phyloP scores from a whole-genome alignment of 2,797 vertebrate genomes.

The Diceros bicornis region DNA sequence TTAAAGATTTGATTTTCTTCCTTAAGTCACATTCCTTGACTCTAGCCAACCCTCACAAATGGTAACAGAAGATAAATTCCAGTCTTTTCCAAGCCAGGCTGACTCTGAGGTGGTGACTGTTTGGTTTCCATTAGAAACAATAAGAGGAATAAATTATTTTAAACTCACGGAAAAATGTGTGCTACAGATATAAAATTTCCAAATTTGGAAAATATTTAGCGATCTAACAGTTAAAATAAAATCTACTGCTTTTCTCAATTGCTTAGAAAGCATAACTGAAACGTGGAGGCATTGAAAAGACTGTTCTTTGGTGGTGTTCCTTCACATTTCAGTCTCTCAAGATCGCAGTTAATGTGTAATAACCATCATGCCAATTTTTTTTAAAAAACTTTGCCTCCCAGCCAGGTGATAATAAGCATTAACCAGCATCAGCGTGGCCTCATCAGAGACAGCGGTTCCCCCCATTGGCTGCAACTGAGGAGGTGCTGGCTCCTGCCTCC shows the following conservation, averaged over 20 bases:
- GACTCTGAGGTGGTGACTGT: conserved; percentile 26
- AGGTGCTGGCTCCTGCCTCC: background rate
- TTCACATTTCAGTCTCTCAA: background rate
- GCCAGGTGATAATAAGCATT: background rate
- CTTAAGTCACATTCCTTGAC: conserved; percentile 50
- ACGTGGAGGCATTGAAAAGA: background rate
- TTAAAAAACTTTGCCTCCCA: background rate
- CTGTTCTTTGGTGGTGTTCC: background rate
- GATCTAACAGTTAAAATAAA: conserved; percentile 37
- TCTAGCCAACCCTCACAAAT: conserved; percentile 43
- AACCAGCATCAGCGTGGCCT: background rate
- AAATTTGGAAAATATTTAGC: conserved; percentile 58
- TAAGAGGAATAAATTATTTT: conserved; percentile 72
- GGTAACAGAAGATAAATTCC: conserved; percentile 57
- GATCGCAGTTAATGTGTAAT: background rate
- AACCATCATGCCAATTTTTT: background rate
- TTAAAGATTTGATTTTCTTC: conserved; percentile 56
- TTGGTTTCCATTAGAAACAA: conserved; percentile 74
- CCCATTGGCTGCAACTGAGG: background rate
- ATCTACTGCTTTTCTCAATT: background rate
- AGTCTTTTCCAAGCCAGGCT: conserved; percentile 34
- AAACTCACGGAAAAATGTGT: conserved; percentile 67
- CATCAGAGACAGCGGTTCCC: background rate
- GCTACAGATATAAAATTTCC: conserved; percentile 55
- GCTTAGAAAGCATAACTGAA: conserved; percentile 5